phyloP scores from a whole-genome alignment of 2,797 vertebrate species.

The Fundulus diaphanus region DNA sequence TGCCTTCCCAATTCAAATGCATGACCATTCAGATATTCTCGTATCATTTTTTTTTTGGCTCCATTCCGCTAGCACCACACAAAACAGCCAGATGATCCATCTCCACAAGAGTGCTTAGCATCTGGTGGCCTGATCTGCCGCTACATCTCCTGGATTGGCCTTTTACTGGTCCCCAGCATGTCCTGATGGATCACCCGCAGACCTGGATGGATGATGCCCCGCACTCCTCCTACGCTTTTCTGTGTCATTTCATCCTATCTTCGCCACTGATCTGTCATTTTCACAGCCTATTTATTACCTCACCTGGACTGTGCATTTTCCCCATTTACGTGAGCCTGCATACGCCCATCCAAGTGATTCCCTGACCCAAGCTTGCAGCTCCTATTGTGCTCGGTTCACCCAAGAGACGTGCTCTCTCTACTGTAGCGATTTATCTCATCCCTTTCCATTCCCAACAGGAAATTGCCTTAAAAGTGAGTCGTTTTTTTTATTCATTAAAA shows the following conservation, averaged over 20 bases:
- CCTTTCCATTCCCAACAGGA: conserved; percentile 5
- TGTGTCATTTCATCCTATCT: conserved; percentile 69
- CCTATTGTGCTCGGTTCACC: conserved; percentile 27
- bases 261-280: conserved; percentile 69
- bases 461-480: conserved; percentile 23
- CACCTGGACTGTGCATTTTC: conserved; percentile 15
- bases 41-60: conserved; percentile 31
- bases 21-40: conserved; percentile 47
- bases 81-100: conserved; percentile 54
- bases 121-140: conserved; percentile 61
- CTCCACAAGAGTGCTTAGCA: conserved; percentile 58
- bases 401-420: conserved; percentile 28
- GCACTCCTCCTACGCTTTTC: conserved; percentile 29
- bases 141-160: conserved; percentile 62
- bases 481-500: conserved; percentile 7
- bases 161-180: conserved; percentile 58
- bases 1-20: conserved; percentile 56
- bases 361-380: conserved; percentile 38
- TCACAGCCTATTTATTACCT: conserved; percentile 62
- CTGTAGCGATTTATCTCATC: conserved; percentile 56
- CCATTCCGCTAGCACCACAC: conserved; percentile 27
- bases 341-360: conserved; percentile 57
- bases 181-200: conserved; percentile 76
- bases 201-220: conserved; percentile 67
- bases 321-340: conserved; percentile 38